phyloP scores from a whole-genome alignment of 2,797 vertebrate genomes.

The Labeo calbasu region DNA sequence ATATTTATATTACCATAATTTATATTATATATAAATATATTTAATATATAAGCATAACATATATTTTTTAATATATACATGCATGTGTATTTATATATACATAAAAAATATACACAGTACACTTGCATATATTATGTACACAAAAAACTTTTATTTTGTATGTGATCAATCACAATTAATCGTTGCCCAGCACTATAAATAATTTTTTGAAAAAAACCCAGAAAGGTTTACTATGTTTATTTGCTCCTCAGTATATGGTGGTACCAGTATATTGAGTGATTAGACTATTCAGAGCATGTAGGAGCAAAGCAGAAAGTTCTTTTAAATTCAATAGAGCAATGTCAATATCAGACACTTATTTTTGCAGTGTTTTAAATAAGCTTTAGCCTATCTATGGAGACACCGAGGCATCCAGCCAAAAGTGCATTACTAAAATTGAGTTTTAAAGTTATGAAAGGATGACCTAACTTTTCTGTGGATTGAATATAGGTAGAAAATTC shows the following conservation, averaged over 20 bases:
- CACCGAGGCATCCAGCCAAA: background rate
- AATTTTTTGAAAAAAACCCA: background rate
- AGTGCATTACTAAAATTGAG: constrained; percentile 1
- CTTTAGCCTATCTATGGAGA: background rate
- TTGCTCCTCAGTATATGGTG: background rate
- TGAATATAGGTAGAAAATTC: background rate
- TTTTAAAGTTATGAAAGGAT: constrained; percentile 7
- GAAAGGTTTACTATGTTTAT: too few relatives aligned
- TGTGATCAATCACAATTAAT: too few relatives aligned
- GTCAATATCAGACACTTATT: background rate
- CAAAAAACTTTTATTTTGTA: too few relatives aligned
- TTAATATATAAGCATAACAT: too few relatives aligned
- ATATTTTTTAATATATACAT: too few relatives aligned
- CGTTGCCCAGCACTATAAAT: too few relatives aligned
- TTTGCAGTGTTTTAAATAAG: constrained; percentile 11
- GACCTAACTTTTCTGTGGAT: background rate
- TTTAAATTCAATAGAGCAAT: background rate
- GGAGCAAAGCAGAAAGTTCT: background rate
- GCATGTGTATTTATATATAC: too few relatives aligned
- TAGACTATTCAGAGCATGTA: background rate
- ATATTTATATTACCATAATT: too few relatives aligned
- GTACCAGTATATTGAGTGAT: background rate
- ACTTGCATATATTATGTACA: too few relatives aligned
- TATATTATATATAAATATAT: too few relatives aligned
- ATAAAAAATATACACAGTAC: too few relatives aligned